A percentile compares a stretch with the other conserved stretches of the same genome.
Evolutionary conservation across 2,113 vertebrate genomes (phyloP).

Genomic region (Pangasianodon gigas): DNA sequence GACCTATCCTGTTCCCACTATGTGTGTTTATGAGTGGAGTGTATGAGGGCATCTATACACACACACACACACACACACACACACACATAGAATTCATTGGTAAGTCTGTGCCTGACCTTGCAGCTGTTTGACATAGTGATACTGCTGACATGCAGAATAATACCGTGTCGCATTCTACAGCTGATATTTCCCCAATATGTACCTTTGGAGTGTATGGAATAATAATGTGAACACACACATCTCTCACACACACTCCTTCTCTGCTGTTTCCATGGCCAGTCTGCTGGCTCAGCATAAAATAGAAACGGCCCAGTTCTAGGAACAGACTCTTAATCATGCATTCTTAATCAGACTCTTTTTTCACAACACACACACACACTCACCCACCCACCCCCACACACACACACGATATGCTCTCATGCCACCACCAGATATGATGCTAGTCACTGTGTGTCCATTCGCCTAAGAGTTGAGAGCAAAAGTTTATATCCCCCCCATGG

Average conservation of each 20-base stretch:
- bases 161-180: conserved; percentile 28
- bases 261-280: conserved; percentile 12
- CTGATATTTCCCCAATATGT: conserved; percentile 46
- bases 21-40: not conserved
- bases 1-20: not conserved
- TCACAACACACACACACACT: not conserved
- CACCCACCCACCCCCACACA: not conserved
- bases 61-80: not conserved
- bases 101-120: conserved; percentile 11
- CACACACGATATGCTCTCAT: not conserved
- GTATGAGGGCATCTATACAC: not conserved
- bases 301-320: conserved; percentile 43
- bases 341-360: conserved; percentile 35
- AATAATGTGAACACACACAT: conserved; percentile 44
- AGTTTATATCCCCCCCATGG: not conserved
- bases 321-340: conserved; percentile 41
- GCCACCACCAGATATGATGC: not conserved
- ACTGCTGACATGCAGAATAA: conserved; percentile 43
- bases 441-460: not conserved
- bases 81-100: conserved; percentile 36
- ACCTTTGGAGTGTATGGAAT: conserved; percentile 48
- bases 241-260: conserved; percentile 11
- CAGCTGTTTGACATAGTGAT: not conserved
- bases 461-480: not conserved
- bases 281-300: conserved; percentile 50